Base-by-base conservation (phyloP, 1,140 invertebrate genomes). In the Dreissena rostriformis region DNA sequence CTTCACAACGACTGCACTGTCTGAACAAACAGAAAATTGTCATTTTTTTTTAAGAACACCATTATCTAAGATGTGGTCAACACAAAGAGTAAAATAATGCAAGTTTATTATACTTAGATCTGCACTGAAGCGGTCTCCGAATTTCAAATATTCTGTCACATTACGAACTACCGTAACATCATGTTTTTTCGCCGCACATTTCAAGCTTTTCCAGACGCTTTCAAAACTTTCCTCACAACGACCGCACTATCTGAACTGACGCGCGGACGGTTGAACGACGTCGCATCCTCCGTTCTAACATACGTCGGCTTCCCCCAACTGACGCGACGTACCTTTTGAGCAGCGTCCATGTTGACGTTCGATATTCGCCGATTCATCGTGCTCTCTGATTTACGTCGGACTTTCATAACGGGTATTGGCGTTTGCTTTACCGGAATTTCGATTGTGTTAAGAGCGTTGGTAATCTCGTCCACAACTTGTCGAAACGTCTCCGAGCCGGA, bases 401-500 rank as follows among this genome's bases (percentile, higher is more conserved):
- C 57, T 19, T 67, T 57, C 10, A n/a, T n/a, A 4, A 51, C 66
- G 10, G 39, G 19, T 1, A 70, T 4, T 11, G 28, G 66, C 15
- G 22, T 28, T n/a, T 52, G 68, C 52, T 72, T 22, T 7, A 73
- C 79, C 0, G 68, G 51, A 26, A 81, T 53, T 28, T 81, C 24
- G 7, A 66, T 73, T 4, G 17, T 26, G n/a, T 72, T 68, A 26
- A 81, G 5, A 11, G 24, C 70, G 6, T 73, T 14, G 4, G 68
- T 73, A 10, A 81, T 63, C 51, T 81, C 79, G 1, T 81, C 71
- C 4, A 81, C 14, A 8, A 81, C 79, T 73, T 73, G 68, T 57
- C 65, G 68, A 67, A 81, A 81, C 8, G 71, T 81, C 29, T 72
- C 29, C 49, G 79, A 81, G 19, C 79, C 79, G 55, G 65, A 55